Evolutionary conservation across 2,888 invertebrate species (phyloP).

Genomic region (Ichneumoninae sp.): DNA sequence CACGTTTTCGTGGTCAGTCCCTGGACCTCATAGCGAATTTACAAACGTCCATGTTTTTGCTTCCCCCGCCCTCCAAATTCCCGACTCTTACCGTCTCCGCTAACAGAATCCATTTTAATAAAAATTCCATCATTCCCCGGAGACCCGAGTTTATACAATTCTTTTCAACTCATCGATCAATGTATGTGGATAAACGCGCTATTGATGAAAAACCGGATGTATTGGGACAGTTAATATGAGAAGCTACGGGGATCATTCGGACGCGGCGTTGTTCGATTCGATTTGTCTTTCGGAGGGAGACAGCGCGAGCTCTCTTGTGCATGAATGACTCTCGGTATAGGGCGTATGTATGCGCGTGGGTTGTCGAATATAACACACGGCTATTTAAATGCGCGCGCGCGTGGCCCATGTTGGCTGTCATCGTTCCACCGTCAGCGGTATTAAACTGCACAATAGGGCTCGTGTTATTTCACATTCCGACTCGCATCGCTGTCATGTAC

Average conservation of each 20-base stretch:
- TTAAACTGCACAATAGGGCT: conserved; percentile 7
- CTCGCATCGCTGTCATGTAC: conserved; percentile 60
- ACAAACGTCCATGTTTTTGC: conserved; percentile 17
- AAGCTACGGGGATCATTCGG: conserved; percentile 25
- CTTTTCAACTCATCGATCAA: neutral
- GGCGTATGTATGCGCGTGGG: conserved; percentile 33
- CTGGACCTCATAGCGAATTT: conserved; percentile 32
- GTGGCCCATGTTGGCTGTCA: conserved; percentile 64
- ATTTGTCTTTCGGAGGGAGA: conserved; percentile 32
- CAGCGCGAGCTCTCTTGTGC: conserved; percentile 21
- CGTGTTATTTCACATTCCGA: conserved; percentile 56
- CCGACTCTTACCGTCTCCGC: neutral
- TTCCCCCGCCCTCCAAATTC: neutral
- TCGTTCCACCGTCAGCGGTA: conserved; percentile 31
- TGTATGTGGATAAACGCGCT: conserved; percentile 5
- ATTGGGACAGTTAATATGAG: conserved; percentile 34
- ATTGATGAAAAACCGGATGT: conserved; percentile 25
- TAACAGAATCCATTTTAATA: conserved; percentile 42
- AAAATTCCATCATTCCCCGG: conserved; percentile 46
- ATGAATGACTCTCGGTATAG: conserved; percentile 17
- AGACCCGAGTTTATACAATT: conserved; percentile 12
- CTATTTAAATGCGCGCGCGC: conserved; percentile 40
- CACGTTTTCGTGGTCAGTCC: conserved; percentile 24
- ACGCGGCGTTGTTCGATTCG: conserved; percentile 21
- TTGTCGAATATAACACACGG: conserved; percentile 47